A percentile compares a stretch with the other conserved stretches of the same genome.
These are phyloP conservation scores for Oegoconia quadripuncta DNA, from an alignment of 2,888 invertebrate genomes.

Conservation along the genomic window DNA sequence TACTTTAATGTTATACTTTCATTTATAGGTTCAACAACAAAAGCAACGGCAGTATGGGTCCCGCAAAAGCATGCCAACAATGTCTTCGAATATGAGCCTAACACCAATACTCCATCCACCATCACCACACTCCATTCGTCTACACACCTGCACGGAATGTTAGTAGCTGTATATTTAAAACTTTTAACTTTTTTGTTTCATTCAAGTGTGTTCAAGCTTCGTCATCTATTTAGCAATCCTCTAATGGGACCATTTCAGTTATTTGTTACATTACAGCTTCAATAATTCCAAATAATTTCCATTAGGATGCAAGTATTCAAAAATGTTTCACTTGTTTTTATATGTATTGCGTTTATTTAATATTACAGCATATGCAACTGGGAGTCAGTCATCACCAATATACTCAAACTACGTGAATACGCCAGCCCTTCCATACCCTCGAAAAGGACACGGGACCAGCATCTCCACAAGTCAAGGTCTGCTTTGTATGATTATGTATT, in stretches of 20 bases:
- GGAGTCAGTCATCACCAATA: slow-evolving; percentile 66
- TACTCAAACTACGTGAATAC: slow-evolving; percentile 73
- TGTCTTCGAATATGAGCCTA: slow-evolving; percentile 65
- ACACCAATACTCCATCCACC: slow-evolving; percentile 62
- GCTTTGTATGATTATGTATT: background rate
- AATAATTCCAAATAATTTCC: background rate
- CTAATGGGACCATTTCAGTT: too few relatives aligned
- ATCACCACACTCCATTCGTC: slow-evolving; percentile 60
- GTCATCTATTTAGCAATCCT: too few relatives aligned
- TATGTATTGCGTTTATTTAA: background rate
- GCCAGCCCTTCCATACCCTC: slow-evolving; percentile 78
- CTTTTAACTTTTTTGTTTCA: too few relatives aligned
- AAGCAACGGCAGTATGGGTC: slow-evolving; percentile 72
- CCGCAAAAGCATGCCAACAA: slow-evolving; percentile 62
- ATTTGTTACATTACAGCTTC: too few relatives aligned
- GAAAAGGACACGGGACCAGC: slow-evolving; percentile 75
- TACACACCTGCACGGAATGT: slow-evolving; percentile 67
- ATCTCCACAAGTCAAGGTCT: slow-evolving; percentile 75
- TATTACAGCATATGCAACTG: slow-evolving; percentile 59
- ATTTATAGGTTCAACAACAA: slow-evolving; percentile 63
- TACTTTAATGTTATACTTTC: too few relatives aligned
- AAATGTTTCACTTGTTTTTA: background rate
- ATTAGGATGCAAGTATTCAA: too few relatives aligned
- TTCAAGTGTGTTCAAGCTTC: too few relatives aligned
- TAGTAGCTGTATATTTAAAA: too few relatives aligned